These are phyloP conservation scores for Scartelaos histophorus DNA, from an alignment of 2,113 vertebrate species.

Conservation along the genomic window DNA sequence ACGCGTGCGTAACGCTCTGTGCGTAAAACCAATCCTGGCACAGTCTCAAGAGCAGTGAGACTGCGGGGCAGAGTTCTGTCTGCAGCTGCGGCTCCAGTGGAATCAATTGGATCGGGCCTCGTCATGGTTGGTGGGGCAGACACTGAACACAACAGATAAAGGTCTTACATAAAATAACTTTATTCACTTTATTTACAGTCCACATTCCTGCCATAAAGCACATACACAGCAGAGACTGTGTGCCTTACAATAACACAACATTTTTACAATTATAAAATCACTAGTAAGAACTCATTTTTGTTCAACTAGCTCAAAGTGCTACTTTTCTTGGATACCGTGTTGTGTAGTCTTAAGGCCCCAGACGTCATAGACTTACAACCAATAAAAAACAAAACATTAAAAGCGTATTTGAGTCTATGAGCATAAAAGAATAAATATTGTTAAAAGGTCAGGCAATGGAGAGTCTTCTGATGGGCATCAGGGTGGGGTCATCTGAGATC, in stretches of 20 bases:
- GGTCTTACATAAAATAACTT: not conserved
- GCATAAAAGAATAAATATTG: slow-evolving; percentile 4
- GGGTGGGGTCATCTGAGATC: slow-evolving; percentile 88
- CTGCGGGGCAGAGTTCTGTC: too few species aligned
- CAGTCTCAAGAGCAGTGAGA: too few species aligned
- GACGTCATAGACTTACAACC: not conserved
- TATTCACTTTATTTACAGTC: not conserved
- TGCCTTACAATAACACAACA: not conserved
- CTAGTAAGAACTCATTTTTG: not conserved
- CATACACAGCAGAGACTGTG: not conserved
- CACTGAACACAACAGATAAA: not conserved
- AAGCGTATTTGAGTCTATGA: not conserved
- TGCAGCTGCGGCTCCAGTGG: too few species aligned
- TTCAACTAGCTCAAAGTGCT: not conserved
- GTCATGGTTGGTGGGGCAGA: too few species aligned
- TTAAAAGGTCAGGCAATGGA: slow-evolving; percentile 80
- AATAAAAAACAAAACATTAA: slow-evolving; percentile 5
- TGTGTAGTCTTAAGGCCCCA: not conserved
- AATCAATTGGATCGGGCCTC: too few species aligned
- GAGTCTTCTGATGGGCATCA: slow-evolving; percentile 90
- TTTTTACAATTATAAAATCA: not conserved
- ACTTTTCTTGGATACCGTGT: not conserved
- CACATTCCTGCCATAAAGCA: not conserved
- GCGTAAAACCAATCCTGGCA: too few species aligned
- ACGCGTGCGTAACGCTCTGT: too few species aligned